Evolutionary conservation across 2,888 invertebrate genomes (phyloP).

Genomic region (Rhagonycha lutea): DNA sequence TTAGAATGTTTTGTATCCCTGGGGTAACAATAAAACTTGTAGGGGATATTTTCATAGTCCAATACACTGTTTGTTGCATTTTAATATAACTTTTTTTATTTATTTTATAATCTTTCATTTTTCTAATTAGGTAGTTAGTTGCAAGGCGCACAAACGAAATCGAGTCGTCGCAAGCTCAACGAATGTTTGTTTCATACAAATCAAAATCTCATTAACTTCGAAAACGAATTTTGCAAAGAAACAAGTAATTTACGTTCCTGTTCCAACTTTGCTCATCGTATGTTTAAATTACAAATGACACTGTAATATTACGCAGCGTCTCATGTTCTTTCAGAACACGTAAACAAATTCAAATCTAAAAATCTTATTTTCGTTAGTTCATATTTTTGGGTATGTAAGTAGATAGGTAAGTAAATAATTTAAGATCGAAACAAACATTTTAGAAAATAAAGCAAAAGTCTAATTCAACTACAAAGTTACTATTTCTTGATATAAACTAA

Average conservation of each 20-base stretch:
- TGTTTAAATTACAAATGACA: slow-evolving; percentile 21
- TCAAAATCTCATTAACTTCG: slow-evolving; percentile 20
- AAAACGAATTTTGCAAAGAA: slow-evolving; percentile 18
- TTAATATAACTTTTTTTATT: slow-evolving; percentile 13
- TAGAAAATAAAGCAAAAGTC: neutral
- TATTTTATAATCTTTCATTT: slow-evolving; percentile 1
- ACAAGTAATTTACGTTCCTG: slow-evolving; percentile 18
- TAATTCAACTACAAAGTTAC: neutral
- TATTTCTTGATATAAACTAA: neutral
- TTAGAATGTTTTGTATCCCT: slow-evolving; percentile 36
- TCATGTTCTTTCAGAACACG: slow-evolving; percentile 9
- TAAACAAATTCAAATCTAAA: slow-evolving; percentile 6
- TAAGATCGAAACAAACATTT: neutral
- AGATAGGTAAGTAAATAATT: neutral
- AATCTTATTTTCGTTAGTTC: neutral
- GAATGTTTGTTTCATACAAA: slow-evolving; percentile 16
- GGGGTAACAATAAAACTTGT: slow-evolving; percentile 23
- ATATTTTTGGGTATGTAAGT: neutral
- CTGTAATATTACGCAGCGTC: slow-evolving; percentile 13
- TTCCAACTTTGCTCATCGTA: slow-evolving; percentile 18
- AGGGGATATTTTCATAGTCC: slow-evolving; percentile 16
- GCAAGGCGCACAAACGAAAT: neutral
- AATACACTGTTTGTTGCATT: slow-evolving; percentile 16
- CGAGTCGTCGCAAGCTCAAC: neutral
- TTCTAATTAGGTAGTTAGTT: neutral